Evolutionary conservation across 2,797 vertebrate species (phyloP).

Genomic region (Rhinatrema bivittatum): DNA sequence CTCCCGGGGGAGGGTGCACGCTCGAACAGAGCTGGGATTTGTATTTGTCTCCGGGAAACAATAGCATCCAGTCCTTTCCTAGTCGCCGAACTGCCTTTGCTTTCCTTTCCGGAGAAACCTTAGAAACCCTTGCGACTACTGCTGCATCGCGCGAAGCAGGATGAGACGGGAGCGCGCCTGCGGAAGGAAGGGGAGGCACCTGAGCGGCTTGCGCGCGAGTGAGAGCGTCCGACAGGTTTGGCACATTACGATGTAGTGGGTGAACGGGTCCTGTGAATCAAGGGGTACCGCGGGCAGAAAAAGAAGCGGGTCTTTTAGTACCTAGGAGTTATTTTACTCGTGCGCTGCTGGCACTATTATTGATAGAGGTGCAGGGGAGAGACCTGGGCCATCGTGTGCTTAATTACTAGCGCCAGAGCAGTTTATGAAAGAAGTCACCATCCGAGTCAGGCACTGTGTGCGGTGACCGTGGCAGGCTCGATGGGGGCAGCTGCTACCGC

Average conservation of each 20-base stretch:
- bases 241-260: neutral
- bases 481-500: too few relatives aligned
- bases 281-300: too few relatives aligned
- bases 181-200: constrained; percentile 11
- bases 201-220: constrained; percentile 13
- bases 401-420: too few relatives aligned
- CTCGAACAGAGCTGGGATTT: constrained; percentile 19
- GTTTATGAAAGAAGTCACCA: too few relatives aligned
- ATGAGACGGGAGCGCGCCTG: constrained; percentile 1
- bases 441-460: too few relatives aligned
- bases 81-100: constrained; percentile 21
- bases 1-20: constrained; percentile 10
- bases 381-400: too few relatives aligned
- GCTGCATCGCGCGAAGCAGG: constrained; percentile 8
- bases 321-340: too few relatives aligned
- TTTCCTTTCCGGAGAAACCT: constrained; percentile 12
- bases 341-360: too few relatives aligned
- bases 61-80: constrained; percentile 16
- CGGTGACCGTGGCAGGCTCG: too few relatives aligned
- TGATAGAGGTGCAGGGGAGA: too few relatives aligned
- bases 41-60: constrained; percentile 24
- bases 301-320: too few relatives aligned
- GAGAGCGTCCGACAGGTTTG: constrained; percentile 1
- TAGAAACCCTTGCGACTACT: constrained; percentile 17
- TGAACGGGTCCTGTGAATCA: too few relatives aligned